Conservation (phyloP, 92 coral and sea anemone species). For the Palythoa caribaeorum region DNA sequence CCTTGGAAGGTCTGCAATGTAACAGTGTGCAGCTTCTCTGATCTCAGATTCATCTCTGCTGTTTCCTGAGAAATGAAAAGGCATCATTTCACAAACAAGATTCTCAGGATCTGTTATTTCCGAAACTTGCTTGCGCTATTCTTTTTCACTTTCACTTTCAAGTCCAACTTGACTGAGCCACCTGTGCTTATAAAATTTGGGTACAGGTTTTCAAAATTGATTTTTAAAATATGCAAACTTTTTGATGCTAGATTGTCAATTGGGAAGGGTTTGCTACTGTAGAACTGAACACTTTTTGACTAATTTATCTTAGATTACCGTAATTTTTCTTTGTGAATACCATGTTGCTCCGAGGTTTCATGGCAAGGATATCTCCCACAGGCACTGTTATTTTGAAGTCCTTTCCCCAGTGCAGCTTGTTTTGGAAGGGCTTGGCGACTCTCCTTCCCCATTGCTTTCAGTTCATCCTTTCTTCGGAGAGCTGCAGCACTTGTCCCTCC, state of each 20-base stretch:
- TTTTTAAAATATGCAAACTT: not conserved
- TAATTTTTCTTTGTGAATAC: constrained; percentile 5
- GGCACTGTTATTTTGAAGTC: constrained; percentile 49
- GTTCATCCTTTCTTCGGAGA: constrained; percentile 17
- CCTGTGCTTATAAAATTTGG: not conserved
- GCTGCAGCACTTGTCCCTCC: constrained; percentile 38
- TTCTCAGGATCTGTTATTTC: constrained; percentile 38
- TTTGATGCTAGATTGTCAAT: not conserved
- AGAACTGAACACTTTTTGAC: not conserved
- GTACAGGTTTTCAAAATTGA: not conserved
- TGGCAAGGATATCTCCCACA: constrained; percentile 35
- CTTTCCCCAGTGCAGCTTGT: constrained; percentile 49
- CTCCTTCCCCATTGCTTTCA: constrained; percentile 23
- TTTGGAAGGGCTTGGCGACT: constrained; percentile 47
- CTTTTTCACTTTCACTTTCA: constrained; percentile 3
- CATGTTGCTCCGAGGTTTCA: constrained; percentile 38
- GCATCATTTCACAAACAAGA: constrained; percentile 42
- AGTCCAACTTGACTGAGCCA: not conserved
- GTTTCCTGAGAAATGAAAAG: constrained; percentile 27
- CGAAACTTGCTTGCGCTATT: not conserved
- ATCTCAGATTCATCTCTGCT: constrained; percentile 10
- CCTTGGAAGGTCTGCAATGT: not conserved
- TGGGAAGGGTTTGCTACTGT: not conserved
- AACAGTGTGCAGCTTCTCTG: constrained; percentile 14
- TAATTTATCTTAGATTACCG: not conserved